Evolutionary conservation across 2,797 vertebrate genomes (phyloP).

Genomic region (Percopsis omiscomaycus): DNA sequence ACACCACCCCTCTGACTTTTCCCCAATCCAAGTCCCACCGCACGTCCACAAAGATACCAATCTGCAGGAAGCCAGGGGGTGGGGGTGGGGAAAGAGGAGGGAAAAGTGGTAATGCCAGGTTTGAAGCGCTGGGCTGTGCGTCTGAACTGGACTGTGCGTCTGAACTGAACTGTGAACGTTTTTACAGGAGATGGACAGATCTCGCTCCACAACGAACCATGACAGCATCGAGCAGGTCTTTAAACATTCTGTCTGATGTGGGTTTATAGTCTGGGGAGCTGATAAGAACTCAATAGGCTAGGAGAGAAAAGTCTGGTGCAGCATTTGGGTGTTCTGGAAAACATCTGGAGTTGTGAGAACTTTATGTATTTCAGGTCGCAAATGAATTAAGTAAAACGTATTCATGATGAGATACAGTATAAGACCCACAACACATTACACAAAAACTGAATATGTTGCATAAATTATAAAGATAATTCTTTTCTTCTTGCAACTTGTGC

Average conservation of each 20-base stretch:
- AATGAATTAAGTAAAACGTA: neutral
- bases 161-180: slow-evolving; percentile 51
- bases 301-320: slow-evolving; percentile 18
- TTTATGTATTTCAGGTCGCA: neutral
- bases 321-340: slow-evolving; percentile 6
- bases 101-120: slow-evolving; percentile 55
- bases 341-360: neutral
- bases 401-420: neutral
- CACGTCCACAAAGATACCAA: slow-evolving; percentile 63
- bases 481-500: too few species aligned
- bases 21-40: slow-evolving; percentile 44
- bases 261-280: slow-evolving; percentile 38
- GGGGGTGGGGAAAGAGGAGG: slow-evolving; percentile 34
- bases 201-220: slow-evolving; percentile 56
- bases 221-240: slow-evolving; percentile 51
- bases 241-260: slow-evolving; percentile 43
- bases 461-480: too few species aligned
- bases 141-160: slow-evolving; percentile 48
- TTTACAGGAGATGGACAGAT: slow-evolving; percentile 54
- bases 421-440: too few species aligned
- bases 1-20: slow-evolving; percentile 17
- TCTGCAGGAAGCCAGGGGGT: slow-evolving; percentile 52
- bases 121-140: slow-evolving; percentile 40
- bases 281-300: slow-evolving; percentile 43
- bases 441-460: too few species aligned